Percentiles rank a stretch among this genome's conserved stretches.
Evolutionary conservation across 2,797 vertebrate genomes (phyloP).

Genomic region (Lithobates sylvaticus): DNA sequence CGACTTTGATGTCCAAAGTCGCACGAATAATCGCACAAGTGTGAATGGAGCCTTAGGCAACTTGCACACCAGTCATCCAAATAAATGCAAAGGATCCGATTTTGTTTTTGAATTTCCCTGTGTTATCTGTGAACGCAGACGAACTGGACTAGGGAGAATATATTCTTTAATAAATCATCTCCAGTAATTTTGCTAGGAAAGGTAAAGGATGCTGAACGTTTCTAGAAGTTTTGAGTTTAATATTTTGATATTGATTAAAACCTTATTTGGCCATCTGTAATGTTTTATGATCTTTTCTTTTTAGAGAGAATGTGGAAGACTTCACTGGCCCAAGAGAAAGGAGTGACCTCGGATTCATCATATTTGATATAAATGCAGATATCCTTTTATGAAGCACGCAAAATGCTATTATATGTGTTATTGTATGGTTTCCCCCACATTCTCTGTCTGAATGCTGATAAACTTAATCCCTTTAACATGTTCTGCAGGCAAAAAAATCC

Average conservation of each 20-base stretch:
- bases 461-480: slow-evolving; percentile 25
- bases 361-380: slow-evolving; percentile 94
- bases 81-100: too few relatives aligned
- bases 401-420: neutral
- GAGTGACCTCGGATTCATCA: slow-evolving; percentile 95
- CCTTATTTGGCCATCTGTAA: slow-evolving; percentile 6
- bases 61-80: too few relatives aligned
- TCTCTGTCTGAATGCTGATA: slow-evolving; percentile 4
- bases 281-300: slow-evolving; percentile 61
- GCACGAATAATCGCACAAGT: too few relatives aligned
- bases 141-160: too few relatives aligned
- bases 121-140: too few relatives aligned
- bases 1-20: too few relatives aligned
- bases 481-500: slow-evolving; percentile 18
- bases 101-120: too few relatives aligned
- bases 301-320: slow-evolving; percentile 97
- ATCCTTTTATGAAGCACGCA: slow-evolving; percentile 82
- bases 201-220: too few relatives aligned
- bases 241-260: neutral
- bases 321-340: slow-evolving; percentile 96
- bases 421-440: neutral
- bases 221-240: too few relatives aligned
- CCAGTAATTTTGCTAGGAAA: too few relatives aligned
- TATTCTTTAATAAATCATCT: too few relatives aligned
- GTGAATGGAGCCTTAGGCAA: too few relatives aligned